These are phyloP conservation scores for Adelosebastes latens DNA, from an alignment of 2,797 vertebrate species.

Conservation along the genomic window DNA sequence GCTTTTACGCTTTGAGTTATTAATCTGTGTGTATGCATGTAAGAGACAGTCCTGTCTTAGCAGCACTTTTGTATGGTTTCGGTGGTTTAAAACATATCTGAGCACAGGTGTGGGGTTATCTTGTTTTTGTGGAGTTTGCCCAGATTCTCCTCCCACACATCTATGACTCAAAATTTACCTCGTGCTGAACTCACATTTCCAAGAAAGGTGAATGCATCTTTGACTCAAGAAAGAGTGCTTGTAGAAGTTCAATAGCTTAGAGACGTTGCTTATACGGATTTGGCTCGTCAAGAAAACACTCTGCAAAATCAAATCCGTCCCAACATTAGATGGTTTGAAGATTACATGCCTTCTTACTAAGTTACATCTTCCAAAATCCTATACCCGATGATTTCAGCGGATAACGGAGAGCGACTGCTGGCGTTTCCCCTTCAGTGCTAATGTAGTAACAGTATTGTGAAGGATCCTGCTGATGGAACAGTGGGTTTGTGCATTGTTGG, in stretches of 20 bases:
- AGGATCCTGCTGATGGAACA: conserved; percentile 26
- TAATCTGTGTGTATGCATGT: neutral
- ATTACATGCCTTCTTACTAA: conserved; percentile 48
- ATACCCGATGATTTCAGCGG: neutral
- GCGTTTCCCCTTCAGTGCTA: neutral
- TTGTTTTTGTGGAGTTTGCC: conserved; percentile 1
- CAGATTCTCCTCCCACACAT: neutral
- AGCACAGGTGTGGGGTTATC: neutral
- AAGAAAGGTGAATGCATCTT: conserved; percentile 3
- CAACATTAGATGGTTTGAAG: conserved; percentile 21
- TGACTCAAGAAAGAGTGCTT: conserved; percentile 1
- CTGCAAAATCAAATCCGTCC: neutral
- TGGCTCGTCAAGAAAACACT: conserved; percentile 3
- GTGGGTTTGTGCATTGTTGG: conserved; percentile 23
- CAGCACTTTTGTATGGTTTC: neutral
- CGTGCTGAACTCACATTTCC: conserved; percentile 9
- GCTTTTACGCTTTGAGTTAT: conserved; percentile 2
- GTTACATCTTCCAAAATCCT: conserved; percentile 42
- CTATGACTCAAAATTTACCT: conserved; percentile 9
- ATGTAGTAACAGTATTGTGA: conserved; percentile 19
- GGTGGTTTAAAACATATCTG: neutral
- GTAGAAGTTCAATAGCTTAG: neutral
- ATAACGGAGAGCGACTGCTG: conserved; percentile 12
- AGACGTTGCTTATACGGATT: neutral
- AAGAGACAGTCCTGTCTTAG: neutral